phyloP scores from a whole-genome alignment of 2,888 invertebrate species.

The Disparrhopalites patrizii region DNA sequence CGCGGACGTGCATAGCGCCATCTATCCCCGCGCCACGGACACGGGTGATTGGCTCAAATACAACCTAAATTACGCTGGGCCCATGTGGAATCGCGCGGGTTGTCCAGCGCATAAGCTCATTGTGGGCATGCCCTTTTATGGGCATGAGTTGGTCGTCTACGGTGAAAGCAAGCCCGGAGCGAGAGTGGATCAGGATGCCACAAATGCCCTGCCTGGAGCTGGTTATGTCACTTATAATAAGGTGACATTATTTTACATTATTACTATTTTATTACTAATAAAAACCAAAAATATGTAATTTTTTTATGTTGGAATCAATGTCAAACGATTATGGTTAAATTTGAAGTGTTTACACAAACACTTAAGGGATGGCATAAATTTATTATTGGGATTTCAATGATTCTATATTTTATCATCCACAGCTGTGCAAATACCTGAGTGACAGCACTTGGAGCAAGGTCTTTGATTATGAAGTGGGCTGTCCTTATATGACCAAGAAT shows the following conservation, averaged over 20 bases:
- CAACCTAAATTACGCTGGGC: slow-evolving; percentile 86
- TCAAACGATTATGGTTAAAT: no score
- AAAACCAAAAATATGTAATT: no score
- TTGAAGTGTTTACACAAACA: no score
- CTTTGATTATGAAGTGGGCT: slow-evolving; percentile 76
- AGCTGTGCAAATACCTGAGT: slow-evolving; percentile 52
- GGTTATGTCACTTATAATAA: slow-evolving; percentile 50
- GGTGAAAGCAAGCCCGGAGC: slow-evolving; percentile 79
- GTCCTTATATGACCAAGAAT: slow-evolving; percentile 62
- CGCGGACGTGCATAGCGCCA: slow-evolving; percentile 80
- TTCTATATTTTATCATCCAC: no score
- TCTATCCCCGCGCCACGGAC: slow-evolving; percentile 78
- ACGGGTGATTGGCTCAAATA: slow-evolving; percentile 70
- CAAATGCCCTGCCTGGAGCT: slow-evolving; percentile 79
- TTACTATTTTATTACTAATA: neutral
- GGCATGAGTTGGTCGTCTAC: slow-evolving; percentile 73
- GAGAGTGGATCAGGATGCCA: slow-evolving; percentile 84
- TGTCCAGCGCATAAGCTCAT: slow-evolving; percentile 81
- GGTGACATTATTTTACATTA: slow-evolving; percentile 50
- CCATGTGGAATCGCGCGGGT: slow-evolving; percentile 81
- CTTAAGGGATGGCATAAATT: no score
- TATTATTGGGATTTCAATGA: no score
- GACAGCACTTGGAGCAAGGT: slow-evolving; percentile 69
- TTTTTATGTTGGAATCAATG: no score
- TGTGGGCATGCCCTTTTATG: slow-evolving; percentile 84